Conservation (phyloP, 1,140 invertebrate genomes). For the Ephestia elutella region DNA sequence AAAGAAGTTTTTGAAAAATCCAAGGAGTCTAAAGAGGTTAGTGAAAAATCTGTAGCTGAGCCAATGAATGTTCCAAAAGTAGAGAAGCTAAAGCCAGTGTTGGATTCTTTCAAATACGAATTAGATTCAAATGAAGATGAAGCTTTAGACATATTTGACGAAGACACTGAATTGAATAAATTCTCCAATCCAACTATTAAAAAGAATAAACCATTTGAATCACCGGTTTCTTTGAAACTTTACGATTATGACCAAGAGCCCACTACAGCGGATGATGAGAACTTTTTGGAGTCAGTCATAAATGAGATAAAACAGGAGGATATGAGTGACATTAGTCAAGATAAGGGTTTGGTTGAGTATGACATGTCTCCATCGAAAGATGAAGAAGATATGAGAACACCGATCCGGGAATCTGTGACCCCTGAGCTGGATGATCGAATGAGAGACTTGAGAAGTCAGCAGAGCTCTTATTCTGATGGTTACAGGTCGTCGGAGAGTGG, state of each 20-base stretch:
- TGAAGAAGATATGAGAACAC: constrained; percentile 27
- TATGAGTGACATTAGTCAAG: constrained; percentile 47
- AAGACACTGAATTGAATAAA: constrained; percentile 38
- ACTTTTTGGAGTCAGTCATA: constrained; percentile 63
- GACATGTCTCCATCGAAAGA: constrained; percentile 55
- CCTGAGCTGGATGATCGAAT: constrained; percentile 50
- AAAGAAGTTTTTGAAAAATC: background rate
- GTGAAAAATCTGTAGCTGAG: constrained; percentile 3
- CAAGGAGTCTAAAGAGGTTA: background rate
- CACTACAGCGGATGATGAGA: constrained; percentile 52
- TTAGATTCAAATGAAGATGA: constrained; percentile 62
- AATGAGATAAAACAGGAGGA: constrained; percentile 60
- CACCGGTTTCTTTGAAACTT: constrained; percentile 28
- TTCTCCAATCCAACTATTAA: constrained; percentile 32
- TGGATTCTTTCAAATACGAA: constrained; percentile 63
- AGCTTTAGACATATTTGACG: constrained; percentile 54
- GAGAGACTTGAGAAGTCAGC: constrained; percentile 26
- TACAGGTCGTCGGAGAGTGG: constrained; percentile 46
- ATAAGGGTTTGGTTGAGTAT: constrained; percentile 61
- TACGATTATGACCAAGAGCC: constrained; percentile 32
- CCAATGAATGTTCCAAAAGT: constrained; percentile 26
- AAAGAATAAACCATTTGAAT: constrained; percentile 30
- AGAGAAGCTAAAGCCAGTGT: constrained; percentile 55
- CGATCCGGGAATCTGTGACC: constrained; percentile 38
- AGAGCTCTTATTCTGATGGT: constrained; percentile 40